Evolutionary conservation across 1,140 invertebrate species (phyloP), one percentile per base, ranked within the genome.

Genomic region (Grapholita molesta): DNA sequence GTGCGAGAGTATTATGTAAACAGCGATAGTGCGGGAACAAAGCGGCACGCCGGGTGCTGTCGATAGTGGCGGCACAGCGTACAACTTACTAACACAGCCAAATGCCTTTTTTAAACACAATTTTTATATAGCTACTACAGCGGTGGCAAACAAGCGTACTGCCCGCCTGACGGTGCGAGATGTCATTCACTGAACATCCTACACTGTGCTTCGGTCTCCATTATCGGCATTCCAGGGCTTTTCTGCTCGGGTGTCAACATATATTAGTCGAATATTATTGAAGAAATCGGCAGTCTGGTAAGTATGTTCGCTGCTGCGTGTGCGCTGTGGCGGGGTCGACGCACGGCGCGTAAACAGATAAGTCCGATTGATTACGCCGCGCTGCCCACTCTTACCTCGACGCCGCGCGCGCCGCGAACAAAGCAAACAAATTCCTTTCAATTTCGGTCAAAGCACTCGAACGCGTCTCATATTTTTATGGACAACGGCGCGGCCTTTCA

Each of bases 311-410:
- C 66, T 25, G 66, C 21, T 18, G 23, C 30, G 64, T 21, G 57
- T 24, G 38, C 32, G 33, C n/a, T 65, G 64, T 69, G 69, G 3
- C 70, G 76, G 48, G 83, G 80, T 85, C 80, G 78, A 70, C 79
- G 83, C 74, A 77, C 80, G 64, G 68, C 70, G 74, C 75, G 75
- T 83, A 83, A 79, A 82, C 80, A 81, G 83, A 85, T 85, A 83
- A 79, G 74, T 78, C 74, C 74, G 69, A 82, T 81, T 84, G 78
- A 82, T 84, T 78, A 82, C 75, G 76, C 68, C 73, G 71, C 73
- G 75, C 76, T 78, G 75, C 72, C 76, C 78, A 78, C 74, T 76
- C 73, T 76, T 75, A 66, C 67, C 68, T 48, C 70, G 67, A 68
- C 68, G 55, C 70, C 48, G 24, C 67, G 53, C 42, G 42, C 42